Evolutionary conservation across 2,888 invertebrate species (phyloP).

Genomic region (Drosophila eohydei): DNA sequence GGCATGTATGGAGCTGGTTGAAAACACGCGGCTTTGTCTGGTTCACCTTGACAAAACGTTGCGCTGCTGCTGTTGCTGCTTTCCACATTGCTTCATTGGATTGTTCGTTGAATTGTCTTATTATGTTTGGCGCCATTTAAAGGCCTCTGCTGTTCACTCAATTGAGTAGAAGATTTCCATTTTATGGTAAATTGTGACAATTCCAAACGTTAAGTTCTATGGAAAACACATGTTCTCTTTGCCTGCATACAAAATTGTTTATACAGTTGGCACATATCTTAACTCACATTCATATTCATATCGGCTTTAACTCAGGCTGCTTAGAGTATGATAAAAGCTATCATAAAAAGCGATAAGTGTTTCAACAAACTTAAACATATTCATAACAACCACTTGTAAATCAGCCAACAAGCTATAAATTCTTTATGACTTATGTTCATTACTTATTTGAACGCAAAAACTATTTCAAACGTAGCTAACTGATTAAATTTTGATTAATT

Average conservation of each 20-base stretch:
- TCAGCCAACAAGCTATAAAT: not conserved
- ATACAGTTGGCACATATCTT: slow-evolving; percentile 34
- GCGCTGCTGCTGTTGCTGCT: slow-evolving; percentile 31
- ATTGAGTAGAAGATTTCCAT: slow-evolving; percentile 19
- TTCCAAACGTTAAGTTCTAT: slow-evolving; percentile 11
- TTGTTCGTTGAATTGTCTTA: slow-evolving; percentile 34
- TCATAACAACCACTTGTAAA: not conserved
- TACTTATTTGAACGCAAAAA: not conserved
- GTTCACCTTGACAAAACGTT: slow-evolving; percentile 56
- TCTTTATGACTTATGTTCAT: not conserved
- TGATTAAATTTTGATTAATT: not conserved
- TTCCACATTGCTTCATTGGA: slow-evolving; percentile 60
- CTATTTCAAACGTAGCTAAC: not conserved
- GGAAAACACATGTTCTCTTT: slow-evolving; percentile 6
- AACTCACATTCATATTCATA: slow-evolving; percentile 12
- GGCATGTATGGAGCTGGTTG: slow-evolving; percentile 30
- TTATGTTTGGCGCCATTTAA: slow-evolving; percentile 33
- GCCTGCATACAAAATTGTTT: slow-evolving; percentile 11
- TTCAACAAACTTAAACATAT: slow-evolving; percentile 27
- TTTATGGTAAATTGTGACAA: slow-evolving; percentile 24
- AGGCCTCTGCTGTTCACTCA: slow-evolving; percentile 28
- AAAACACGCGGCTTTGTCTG: slow-evolving; percentile 32
- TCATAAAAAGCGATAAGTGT: slow-evolving; percentile 16
- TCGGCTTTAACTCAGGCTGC: slow-evolving; percentile 5
- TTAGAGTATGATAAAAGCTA: not conserved